Conservation (phyloP, 2,113 vertebrate species). For the Lontra canadensis region DNA sequence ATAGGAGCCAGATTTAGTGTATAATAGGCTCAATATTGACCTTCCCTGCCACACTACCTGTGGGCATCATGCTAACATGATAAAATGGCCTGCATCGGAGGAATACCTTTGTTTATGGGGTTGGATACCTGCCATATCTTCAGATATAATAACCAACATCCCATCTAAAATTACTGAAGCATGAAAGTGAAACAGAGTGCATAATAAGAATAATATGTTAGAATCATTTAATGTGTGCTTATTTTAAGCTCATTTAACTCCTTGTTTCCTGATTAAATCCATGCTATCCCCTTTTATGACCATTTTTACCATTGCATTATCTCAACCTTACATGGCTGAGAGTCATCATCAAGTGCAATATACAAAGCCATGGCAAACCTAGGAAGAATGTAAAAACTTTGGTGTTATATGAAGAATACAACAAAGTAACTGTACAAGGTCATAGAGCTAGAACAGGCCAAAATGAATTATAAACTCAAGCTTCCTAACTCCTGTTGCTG, state of each 20-base stretch:
- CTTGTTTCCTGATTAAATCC: conserved; percentile 38
- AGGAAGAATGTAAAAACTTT: neutral
- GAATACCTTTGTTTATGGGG: neutral
- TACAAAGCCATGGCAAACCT: neutral
- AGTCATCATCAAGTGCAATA: neutral
- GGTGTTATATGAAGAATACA: neutral
- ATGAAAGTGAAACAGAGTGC: neutral
- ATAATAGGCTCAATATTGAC: neutral
- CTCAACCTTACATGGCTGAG: neutral
- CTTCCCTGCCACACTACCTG: neutral
- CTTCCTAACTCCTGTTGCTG: neutral
- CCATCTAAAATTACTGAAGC: neutral
- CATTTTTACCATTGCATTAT: neutral
- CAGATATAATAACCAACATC: neutral
- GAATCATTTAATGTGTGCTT: neutral
- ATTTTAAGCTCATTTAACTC: neutral
- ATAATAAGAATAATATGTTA: neutral
- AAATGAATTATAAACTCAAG: too few species aligned
- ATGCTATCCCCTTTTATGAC: neutral
- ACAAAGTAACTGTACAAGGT: neutral
- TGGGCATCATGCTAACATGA: neutral
- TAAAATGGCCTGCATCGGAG: neutral
- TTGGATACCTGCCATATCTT: conserved; percentile 8
- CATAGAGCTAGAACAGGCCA: neutral
- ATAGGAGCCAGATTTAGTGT: neutral